Conservation (phyloP, 64 coral and sea anemone species). For the Astreopora myriophthalma region DNA sequence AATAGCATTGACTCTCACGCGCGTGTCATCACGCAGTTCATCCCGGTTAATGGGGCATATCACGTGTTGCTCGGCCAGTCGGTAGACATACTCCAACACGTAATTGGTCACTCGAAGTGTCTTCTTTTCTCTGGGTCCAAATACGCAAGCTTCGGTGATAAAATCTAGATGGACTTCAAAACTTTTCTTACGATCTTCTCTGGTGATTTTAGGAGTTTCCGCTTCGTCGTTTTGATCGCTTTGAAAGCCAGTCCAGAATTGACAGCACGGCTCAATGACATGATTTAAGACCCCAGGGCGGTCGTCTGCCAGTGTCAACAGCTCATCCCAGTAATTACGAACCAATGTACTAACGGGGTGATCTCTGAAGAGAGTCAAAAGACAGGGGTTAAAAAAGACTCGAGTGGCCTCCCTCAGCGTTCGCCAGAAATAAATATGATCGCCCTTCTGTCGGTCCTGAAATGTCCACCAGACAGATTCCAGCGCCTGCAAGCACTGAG, state of each 20-base stretch:
- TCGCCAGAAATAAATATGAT: conserved; percentile 71
- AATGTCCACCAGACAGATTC: conserved; percentile 78
- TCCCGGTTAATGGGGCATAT: conserved; percentile 17
- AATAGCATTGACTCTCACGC: conserved; percentile 78
- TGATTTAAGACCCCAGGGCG: conserved; percentile 81
- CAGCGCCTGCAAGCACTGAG: conserved; percentile 45
- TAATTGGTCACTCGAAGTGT: conserved; percentile 52
- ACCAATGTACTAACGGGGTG: conserved; percentile 70
- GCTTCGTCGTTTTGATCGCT: background rate
- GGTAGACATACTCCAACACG: conserved; percentile 60
- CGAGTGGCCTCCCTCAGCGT: conserved; percentile 48
- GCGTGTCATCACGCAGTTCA: conserved; percentile 65
- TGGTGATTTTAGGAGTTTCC: background rate
- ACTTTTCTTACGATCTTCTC: conserved; percentile 6
- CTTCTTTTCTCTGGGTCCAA: conserved; percentile 64
- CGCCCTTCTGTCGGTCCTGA: conserved; percentile 50
- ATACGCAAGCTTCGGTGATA: conserved; percentile 63
- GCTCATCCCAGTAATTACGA: conserved; percentile 50
- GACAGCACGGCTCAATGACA: conserved; percentile 72
- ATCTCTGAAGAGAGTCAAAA: conserved; percentile 67
- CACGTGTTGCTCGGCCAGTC: conserved; percentile 46
- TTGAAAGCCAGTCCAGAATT: conserved; percentile 48
- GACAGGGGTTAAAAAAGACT: conserved; percentile 66
- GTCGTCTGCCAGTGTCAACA: conserved; percentile 63
- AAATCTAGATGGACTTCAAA: conserved; percentile 46